These are phyloP conservation scores for Pardalotus punctatus DNA, from an alignment of 2,113 vertebrate species.

Conservation along the genomic window DNA sequence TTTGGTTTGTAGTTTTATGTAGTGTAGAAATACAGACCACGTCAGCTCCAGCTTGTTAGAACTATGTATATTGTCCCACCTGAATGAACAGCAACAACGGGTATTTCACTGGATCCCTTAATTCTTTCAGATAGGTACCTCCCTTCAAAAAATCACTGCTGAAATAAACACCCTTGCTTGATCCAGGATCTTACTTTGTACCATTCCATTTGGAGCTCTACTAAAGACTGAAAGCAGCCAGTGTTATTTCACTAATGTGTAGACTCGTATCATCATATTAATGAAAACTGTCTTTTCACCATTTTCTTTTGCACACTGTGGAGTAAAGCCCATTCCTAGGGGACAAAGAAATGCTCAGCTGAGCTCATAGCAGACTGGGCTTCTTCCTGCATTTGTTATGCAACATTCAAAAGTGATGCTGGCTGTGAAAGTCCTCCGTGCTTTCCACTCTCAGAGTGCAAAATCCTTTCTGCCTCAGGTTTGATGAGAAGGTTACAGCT, in stretches of 20 bases:
- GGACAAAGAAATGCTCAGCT: not conserved
- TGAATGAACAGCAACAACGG: not conserved
- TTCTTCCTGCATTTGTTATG: not conserved
- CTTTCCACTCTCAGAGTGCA: not conserved
- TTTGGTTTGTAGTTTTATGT: not conserved
- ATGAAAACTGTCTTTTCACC: not conserved
- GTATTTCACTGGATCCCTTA: not conserved
- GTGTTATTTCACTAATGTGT: not conserved
- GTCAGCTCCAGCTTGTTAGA: not conserved
- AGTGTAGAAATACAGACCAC: not conserved
- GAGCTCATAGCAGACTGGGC: not conserved
- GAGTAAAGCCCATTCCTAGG: not conserved
- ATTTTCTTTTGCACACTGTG: not conserved
- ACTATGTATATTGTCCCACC: not conserved
- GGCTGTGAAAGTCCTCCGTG: not conserved
- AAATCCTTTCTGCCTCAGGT: not conserved
- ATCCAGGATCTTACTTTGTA: not conserved
- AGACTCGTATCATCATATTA: not conserved
- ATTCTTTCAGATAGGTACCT: not conserved
- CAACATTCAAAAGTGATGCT: not conserved
- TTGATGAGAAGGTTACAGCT: not conserved
- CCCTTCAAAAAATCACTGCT: not conserved
- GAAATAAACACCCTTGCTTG: not conserved
- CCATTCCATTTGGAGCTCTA: not conserved
- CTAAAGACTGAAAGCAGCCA: not conserved